Base-by-base conservation (phyloP, 2,888 invertebrate genomes). In the Dendrolimus houi region DNA sequence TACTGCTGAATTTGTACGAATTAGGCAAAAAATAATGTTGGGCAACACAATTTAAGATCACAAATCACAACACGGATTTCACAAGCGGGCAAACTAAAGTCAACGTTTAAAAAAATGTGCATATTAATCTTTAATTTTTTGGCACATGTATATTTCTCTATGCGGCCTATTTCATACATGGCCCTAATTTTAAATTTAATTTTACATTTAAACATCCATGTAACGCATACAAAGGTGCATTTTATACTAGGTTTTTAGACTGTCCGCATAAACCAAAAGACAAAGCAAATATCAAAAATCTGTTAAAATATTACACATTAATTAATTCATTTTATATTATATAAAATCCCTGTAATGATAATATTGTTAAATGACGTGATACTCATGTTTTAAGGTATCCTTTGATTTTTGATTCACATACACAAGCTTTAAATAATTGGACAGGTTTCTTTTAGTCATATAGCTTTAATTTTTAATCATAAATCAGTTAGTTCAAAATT, bases 301-400 rank as follows among this genome's bases (percentile, higher is more conserved):
- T 78, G 84, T 80, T 83, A 83, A 85, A 87, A 80, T 85, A 85
- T 82, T 85, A 86, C 80, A 83, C 79, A 85, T 85, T 81, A 77
- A 83, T 80, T 83, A 79, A 85, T 83, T 84, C 80, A 85, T 77
- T 80, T 81, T 82, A 80, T 72, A 81, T 85, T 85, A 88, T 88
- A 87, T 87, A 88, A 90, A 90, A 90, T 90, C 90, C 90, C 90
- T 90, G 90, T 90, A 89, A 87, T 85, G 83, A 87, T 82, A 86
- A 87, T 90, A 90, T 88, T 89, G 87, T 88, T 80, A 83, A 75
- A 81, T 86, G 87, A 83, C 77, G 85, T 82, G 85, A 10, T 29
- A 83, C 81, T 64, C 64, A 41, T 59, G 55, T 54, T 75, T 81
- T 81, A 81, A 66, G 73, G 29, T 29, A 29, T 29, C 29, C 29